Evolutionary conservation across 37 sponge, comb jelly and placozoan genomes (phyloP).

Genomic region (Geodia barretti): DNA sequence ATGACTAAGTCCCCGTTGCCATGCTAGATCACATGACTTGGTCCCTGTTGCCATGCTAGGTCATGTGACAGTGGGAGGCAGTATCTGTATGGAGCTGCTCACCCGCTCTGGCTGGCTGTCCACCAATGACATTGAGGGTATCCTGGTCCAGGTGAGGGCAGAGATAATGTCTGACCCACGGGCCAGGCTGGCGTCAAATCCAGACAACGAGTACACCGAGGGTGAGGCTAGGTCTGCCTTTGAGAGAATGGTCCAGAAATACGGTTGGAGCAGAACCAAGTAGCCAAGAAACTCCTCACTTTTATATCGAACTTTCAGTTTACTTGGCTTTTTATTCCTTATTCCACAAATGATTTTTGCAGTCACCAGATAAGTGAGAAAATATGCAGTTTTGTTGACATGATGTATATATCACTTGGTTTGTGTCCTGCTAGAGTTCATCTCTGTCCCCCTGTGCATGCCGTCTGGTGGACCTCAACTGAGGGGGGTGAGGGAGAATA

Average conservation of each 20-base stretch:
- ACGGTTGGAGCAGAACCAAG: constrained; percentile 73
- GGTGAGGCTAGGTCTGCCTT: constrained; percentile 69
- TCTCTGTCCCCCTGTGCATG: too few species aligned
- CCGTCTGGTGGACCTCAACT: too few species aligned
- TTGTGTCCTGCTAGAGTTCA: too few species aligned
- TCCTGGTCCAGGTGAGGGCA: constrained; percentile 73
- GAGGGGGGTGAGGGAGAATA: too few species aligned
- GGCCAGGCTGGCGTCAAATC: constrained; percentile 46
- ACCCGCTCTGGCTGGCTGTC: constrained; percentile 85
- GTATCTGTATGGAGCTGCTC: constrained; percentile 86
- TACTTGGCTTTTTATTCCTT: not conserved
- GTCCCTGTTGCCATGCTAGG: constrained; percentile 22
- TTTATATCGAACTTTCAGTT: not conserved
- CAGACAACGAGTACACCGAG: constrained; percentile 54
- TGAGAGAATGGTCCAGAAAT: constrained; percentile 75
- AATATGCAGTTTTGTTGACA: not conserved
- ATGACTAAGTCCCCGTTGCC: too few species aligned
- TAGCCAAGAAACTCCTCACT: not conserved
- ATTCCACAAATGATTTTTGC: too few species aligned
- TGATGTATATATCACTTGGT: too few species aligned
- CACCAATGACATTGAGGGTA: constrained; percentile 84
- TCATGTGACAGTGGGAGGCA: constrained; percentile 83
- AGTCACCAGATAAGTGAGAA: too few species aligned
- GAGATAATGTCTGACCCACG: constrained; percentile 79
- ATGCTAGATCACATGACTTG: too few species aligned